Evolutionary conservation across 2,113 vertebrate genomes (phyloP), one percentile per base, ranked within the genome.

Genomic region (Australoheros scitulus): DNA sequence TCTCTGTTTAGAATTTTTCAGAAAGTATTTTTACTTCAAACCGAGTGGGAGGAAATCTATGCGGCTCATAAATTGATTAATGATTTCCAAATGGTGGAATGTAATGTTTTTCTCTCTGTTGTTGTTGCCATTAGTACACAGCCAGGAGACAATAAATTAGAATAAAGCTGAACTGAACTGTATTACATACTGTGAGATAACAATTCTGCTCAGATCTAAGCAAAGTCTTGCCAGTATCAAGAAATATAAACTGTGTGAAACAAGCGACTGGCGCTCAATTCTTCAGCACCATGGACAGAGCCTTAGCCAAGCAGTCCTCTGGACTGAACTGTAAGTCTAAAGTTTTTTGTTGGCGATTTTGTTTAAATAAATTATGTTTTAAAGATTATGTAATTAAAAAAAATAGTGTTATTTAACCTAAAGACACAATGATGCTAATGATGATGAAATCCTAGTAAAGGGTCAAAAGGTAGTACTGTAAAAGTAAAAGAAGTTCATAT

Each of bases 281-380:
- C 9, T 83, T 86, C 85, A 84, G 70, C 75, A 82, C 83, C 85
- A 79, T 2, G 84, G 82, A 87, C 86, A 81, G 82, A 32, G 65
- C 10, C 22, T 43, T 70, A 29, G 15, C 0, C 0, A 1, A 1
- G 7, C 43, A 24, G 1, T 15, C 26, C 17, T 29, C 10, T 52
- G 70, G 26, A 50, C 65, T 70, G 24, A 70, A 70, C 43, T 26
- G 11, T 20, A 7, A 65, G n/a, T 18, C 6, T 41, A 52, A 20
- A 55, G 7, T 3, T 20, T 34, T 52, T 47, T 47, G 43, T 47
- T 13, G 43, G 43, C 4, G 6, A 6, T 11, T 14, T 14, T 65
- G 24, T 43, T 43, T 14, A 43, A 22, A 43, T 38, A 65, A 13
- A 43, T 65, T 43, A 17, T 18, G 24, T 7, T 68, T 68, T 26